Evolutionary conservation across 2,888 invertebrate genomes (phyloP).

Genomic region (Platycnemis pennipes): DNA sequence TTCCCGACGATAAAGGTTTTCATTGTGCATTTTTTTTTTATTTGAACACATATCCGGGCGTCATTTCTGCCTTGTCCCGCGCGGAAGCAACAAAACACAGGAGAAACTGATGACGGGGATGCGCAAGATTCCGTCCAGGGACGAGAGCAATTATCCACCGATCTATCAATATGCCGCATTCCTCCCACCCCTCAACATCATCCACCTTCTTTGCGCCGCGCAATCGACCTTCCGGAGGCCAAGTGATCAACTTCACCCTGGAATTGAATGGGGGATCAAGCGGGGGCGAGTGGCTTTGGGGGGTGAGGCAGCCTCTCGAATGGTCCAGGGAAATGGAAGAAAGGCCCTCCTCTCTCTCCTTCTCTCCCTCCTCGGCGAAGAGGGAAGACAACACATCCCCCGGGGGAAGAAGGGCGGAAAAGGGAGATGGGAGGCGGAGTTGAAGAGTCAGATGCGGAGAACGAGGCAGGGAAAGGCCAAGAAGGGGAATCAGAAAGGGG

Average conservation of each 20-base stretch:
- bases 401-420: not conserved
- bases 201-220: not conserved
- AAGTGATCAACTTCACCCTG: not conserved
- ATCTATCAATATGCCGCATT: not conserved
- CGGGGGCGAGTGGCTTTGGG: not conserved
- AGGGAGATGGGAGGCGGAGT: not conserved
- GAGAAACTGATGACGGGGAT: not conserved
- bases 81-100: not conserved
- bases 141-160: not conserved
- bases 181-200: not conserved
- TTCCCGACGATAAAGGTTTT: not conserved
- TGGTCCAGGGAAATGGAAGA: slow-evolving; percentile 13
- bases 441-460: not conserved
- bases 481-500: not conserved
- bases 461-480: not conserved
- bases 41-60: not conserved
- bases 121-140: not conserved
- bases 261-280: not conserved
- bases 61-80: not conserved
- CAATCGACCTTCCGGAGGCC: slow-evolving; percentile 24
- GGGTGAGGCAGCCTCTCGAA: not conserved
- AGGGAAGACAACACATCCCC: not conserved
- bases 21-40: not conserved
- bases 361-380: not conserved
- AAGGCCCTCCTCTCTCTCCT: no score